Conservation (phyloP, 2,888 invertebrate genomes). For the Ochropleura leucogaster region DNA sequence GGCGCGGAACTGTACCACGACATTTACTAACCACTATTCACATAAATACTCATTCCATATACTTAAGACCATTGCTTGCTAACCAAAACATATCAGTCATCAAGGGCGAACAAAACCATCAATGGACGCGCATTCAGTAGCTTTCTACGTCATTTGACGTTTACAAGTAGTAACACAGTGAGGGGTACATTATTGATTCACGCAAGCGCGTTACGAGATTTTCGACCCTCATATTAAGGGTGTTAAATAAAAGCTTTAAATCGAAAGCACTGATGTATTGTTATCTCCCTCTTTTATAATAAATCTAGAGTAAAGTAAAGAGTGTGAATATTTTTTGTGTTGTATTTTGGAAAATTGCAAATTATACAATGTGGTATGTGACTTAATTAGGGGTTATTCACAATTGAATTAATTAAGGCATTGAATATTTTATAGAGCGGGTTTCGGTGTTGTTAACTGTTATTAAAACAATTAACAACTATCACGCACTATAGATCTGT, state of each 20-base stretch:
- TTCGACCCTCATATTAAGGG: slow-evolving; percentile 76
- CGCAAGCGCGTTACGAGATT: slow-evolving; percentile 84
- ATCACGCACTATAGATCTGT: neutral
- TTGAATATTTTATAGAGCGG: slow-evolving; percentile 8
- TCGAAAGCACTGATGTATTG: slow-evolving; percentile 49
- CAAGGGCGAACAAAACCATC: slow-evolving; percentile 51
- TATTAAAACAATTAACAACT: neutral
- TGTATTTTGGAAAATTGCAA: slow-evolving; percentile 33
- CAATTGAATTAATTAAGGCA: slow-evolving; percentile 11
- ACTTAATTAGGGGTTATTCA: slow-evolving; percentile 16
- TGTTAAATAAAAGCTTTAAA: slow-evolving; percentile 65
- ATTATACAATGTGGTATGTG: slow-evolving; percentile 16
- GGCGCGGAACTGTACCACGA: slow-evolving; percentile 77
- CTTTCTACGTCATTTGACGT: slow-evolving; percentile 7
- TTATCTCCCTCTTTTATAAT: slow-evolving; percentile 65
- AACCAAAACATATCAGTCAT: neutral
- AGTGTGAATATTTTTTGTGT: slow-evolving; percentile 36
- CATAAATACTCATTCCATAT: neutral
- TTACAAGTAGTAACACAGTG: slow-evolving; percentile 61
- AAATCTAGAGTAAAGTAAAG: slow-evolving; percentile 31
- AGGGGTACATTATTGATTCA: slow-evolving; percentile 83
- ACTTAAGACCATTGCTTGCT: slow-evolving; percentile 69
- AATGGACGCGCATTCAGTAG: slow-evolving; percentile 62
- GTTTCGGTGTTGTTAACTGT: neutral
- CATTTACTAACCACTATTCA: slow-evolving; percentile 68